Conservation (phyloP, 1,140 invertebrate species). For the Drosophila lini region DNA sequence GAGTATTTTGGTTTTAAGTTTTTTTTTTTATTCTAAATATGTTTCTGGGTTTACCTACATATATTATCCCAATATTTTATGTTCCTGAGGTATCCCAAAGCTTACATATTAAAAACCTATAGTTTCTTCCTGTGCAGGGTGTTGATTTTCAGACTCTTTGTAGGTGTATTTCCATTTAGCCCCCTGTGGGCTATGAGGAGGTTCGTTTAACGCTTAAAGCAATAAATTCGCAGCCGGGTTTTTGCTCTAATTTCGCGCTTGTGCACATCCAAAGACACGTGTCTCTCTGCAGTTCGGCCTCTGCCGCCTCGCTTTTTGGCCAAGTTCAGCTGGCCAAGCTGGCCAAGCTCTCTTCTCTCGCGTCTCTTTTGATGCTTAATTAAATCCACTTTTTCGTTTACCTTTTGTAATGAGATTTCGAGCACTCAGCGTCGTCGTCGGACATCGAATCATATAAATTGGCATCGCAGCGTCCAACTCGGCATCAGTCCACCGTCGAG, state of each 20-base stretch:
- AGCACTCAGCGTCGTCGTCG: slow-evolving; percentile 52
- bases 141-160: slow-evolving; percentile 12
- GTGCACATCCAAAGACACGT: slow-evolving; percentile 58
- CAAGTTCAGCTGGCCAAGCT: slow-evolving; percentile 6
- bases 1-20: accelerated
- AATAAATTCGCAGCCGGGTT: slow-evolving; percentile 41
- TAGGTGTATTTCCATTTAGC: slow-evolving; percentile 8
- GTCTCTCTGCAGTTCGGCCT: slow-evolving; percentile 29
- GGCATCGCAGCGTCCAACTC: slow-evolving; percentile 30
- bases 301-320: slow-evolving; percentile 25
- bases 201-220: slow-evolving; percentile 38
- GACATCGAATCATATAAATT: slow-evolving; percentile 76
- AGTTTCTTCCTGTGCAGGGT: slow-evolving; percentile 10
- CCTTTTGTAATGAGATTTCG: slow-evolving; percentile 80
- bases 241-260: slow-evolving; percentile 64
- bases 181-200: slow-evolving; percentile 20
- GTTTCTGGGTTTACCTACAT: not conserved
- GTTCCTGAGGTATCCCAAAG: not conserved
- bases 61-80: no score
- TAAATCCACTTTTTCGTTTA: slow-evolving; percentile 75
- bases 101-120: accelerated
- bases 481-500: slow-evolving; percentile 69
- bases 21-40: not conserved
- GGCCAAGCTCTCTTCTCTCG: slow-evolving; percentile 21
- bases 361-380: slow-evolving; percentile 75